Conservation (phyloP, 2,797 vertebrate species). For the Diceros bicornis region DNA sequence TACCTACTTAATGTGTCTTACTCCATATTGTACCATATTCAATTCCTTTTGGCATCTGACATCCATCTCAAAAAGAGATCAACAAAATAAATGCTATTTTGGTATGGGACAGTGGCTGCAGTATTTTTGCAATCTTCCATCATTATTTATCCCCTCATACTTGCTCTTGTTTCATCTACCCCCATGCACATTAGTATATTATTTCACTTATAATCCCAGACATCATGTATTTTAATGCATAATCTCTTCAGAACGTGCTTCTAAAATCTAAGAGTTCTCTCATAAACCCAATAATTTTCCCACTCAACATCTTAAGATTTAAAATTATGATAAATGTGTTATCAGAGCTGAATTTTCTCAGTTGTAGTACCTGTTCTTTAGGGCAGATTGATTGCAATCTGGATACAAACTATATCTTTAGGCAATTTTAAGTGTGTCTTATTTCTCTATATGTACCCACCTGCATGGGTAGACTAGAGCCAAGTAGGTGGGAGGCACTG, state of each 20-base stretch:
- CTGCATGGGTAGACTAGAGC: background rate
- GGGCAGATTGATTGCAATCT: background rate
- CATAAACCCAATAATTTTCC: background rate
- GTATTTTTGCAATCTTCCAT: background rate
- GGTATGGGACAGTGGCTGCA: background rate
- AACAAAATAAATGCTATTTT: background rate
- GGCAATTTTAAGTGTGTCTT: background rate
- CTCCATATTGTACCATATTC: background rate
- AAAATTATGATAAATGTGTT: background rate
- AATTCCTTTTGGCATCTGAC: background rate
- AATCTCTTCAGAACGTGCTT: background rate
- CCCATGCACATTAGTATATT: background rate
- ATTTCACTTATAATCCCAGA: background rate
- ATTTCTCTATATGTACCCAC: background rate
- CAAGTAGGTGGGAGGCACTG: background rate
- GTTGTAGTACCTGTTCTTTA: background rate
- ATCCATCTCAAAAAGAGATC: background rate
- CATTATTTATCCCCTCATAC: background rate
- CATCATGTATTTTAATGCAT: background rate
- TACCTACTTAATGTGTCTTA: background rate
- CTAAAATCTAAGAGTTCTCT: background rate
- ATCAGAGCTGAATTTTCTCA: background rate
- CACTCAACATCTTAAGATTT: background rate
- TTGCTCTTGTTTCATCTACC: background rate
- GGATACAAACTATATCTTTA: background rate